Evolutionary conservation across 2,113 vertebrate genomes (phyloP).

Genomic region (Antigone vipio): DNA sequence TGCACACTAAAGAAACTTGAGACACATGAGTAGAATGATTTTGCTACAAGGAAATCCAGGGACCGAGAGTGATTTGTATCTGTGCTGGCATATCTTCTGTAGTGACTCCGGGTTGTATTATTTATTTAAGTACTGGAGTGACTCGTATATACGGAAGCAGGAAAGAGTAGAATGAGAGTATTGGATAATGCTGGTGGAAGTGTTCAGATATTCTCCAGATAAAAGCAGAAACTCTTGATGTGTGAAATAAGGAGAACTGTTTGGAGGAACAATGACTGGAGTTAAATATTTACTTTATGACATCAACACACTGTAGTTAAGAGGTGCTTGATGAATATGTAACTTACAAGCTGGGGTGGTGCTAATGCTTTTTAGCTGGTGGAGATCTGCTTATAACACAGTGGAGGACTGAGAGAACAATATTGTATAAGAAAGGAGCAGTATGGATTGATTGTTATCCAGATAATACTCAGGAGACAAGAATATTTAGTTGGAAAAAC

Average conservation of each 20-base stretch:
- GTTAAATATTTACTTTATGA: conserved; percentile 43
- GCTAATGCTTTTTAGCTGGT: not conserved
- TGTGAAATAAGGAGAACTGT: conserved; percentile 12
- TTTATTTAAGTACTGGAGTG: not conserved
- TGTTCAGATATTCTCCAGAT: not conserved
- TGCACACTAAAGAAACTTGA: not conserved
- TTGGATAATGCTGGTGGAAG: not conserved
- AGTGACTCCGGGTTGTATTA: not conserved
- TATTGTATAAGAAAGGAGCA: not conserved
- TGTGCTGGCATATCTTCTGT: not conserved
- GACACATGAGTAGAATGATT: fast-evolving
- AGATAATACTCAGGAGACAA: not conserved
- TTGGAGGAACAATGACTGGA: not conserved
- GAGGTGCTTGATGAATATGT: not conserved
- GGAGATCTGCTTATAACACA: not conserved
- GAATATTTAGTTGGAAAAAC: not conserved
- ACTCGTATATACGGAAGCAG: not conserved
- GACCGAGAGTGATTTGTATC: not conserved
- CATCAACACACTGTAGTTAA: not conserved
- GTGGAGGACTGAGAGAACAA: not conserved
- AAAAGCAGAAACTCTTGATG: conserved; percentile 22
- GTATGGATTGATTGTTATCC: not conserved
- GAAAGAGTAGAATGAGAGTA: not conserved
- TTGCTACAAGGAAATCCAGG: not conserved
- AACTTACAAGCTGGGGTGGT: not conserved